Evolutionary conservation across 2,113 vertebrate genomes (phyloP), one percentile per base, ranked within the genome.

Genomic region (Barnardius zonarius): DNA sequence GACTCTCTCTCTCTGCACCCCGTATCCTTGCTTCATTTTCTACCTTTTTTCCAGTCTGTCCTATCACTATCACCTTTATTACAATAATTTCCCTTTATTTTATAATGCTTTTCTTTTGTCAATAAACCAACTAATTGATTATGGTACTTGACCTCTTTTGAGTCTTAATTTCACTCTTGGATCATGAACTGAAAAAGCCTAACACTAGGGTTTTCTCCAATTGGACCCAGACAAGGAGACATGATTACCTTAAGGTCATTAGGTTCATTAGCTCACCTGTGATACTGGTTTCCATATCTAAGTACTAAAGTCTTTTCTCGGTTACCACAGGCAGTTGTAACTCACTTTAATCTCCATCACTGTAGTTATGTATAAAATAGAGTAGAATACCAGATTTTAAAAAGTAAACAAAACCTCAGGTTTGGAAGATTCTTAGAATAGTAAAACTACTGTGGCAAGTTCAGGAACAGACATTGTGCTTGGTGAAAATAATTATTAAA

Each of bases 401-500:
- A n/a, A 51, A 61, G 1, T 8, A 73, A 39, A 8, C 17, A 48
- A 64, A 70, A 20, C 2, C 4, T 35, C 1, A 2, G 3, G 5
- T 54, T 74, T 59, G 10, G 9, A 83, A 79, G 12, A 79, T 48
- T 64, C 54, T 75, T 54, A 54, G 10, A 64, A 57, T 9, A n/a
- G 7, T 46, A 83, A 48, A 74, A 23, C n/a, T 67, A 16, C 31
- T 41, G 15, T 78, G 52, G 44, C 11, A 46, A 59, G 18, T 63
- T 86, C 22, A 37, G 51, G 41, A 86, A 43, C 23, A 52, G 43
- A 54, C 33, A 12, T 39, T 80, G 49, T 11, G 6, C 19, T 76
- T 80, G 13, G 5, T 78, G 43, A 63, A 55, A 24, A 5, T 35
- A 62, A 24, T 51, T 73, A 55, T 82, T 63, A 33, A 15, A 73